A percentile compares a stretch with the other conserved stretches of the same genome.
Conservation (phyloP, 2,888 invertebrate genomes). For the Oeneis ivallda region DNA sequence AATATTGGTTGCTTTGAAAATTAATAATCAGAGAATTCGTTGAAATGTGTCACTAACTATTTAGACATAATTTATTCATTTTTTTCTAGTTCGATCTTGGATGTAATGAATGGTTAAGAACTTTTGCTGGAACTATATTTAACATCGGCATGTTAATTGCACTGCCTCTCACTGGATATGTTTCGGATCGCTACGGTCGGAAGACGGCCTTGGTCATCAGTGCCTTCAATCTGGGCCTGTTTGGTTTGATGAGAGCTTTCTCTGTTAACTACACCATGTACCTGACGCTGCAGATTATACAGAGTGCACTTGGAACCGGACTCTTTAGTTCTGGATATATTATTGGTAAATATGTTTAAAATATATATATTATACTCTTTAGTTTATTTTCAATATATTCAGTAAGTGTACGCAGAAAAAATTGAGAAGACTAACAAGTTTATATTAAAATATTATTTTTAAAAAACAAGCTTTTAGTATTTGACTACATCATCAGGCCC, state of each 20-base stretch:
- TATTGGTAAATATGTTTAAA: conserved; percentile 51
- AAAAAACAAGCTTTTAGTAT: too few relatives aligned
- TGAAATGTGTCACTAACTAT: too few relatives aligned
- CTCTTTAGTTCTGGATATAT: conserved; percentile 77
- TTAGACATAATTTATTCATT: neutral
- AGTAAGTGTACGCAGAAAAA: too few relatives aligned
- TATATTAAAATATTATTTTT: too few relatives aligned
- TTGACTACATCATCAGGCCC: too few relatives aligned
- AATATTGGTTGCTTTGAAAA: too few relatives aligned
- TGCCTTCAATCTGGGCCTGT: conserved; percentile 57
- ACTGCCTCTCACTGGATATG: conserved; percentile 81
- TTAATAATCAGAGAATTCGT: too few relatives aligned
- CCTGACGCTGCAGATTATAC: conserved; percentile 75
- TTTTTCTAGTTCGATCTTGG: conserved; percentile 76
- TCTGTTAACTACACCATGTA: conserved; percentile 81
- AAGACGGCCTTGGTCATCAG: conserved; percentile 59
- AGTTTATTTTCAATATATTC: too few relatives aligned
- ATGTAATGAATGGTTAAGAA: conserved; percentile 83
- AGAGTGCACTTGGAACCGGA: conserved; percentile 77
- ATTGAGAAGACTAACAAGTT: too few relatives aligned
- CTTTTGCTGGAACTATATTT: conserved; percentile 84
- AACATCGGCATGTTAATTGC: conserved; percentile 84
- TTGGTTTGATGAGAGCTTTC: conserved; percentile 80
- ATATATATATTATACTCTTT: too few relatives aligned
- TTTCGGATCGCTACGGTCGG: conserved; percentile 82